phyloP scores from a whole-genome alignment of 1,140 invertebrate genomes.

The Pseudomyrmex sp. region DNA sequence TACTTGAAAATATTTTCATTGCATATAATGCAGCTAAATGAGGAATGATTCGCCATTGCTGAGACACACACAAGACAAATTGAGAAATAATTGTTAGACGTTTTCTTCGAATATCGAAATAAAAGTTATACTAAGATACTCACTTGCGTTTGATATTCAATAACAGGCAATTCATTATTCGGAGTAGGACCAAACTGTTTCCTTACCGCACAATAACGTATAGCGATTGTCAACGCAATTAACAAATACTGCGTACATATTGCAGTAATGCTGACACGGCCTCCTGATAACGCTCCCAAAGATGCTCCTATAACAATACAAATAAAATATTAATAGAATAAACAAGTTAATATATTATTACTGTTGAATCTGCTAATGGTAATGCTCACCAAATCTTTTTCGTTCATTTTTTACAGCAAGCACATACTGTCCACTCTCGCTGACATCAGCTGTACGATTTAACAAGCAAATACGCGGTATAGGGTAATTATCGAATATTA shows the following conservation, averaged over 20 bases:
- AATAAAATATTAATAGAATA: slow-evolving; percentile 7
- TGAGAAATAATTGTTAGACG: background rate
- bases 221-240: slow-evolving; percentile 92
- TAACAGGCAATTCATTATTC: slow-evolving; percentile 90
- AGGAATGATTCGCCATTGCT: slow-evolving; percentile 97
- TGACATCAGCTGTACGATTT: slow-evolving; percentile 95
- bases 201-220: slow-evolving; percentile 95
- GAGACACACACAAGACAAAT: slow-evolving; percentile 43
- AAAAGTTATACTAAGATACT: background rate
- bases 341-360: background rate
- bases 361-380: background rate
- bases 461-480: slow-evolving; percentile 93
- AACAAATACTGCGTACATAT: slow-evolving; percentile 91
- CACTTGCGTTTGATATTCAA: slow-evolving; percentile 95
- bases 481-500: slow-evolving; percentile 94
- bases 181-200: slow-evolving; percentile 94
- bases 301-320: slow-evolving; percentile 87
- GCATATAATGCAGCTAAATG: slow-evolving; percentile 94
- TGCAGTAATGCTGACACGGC: slow-evolving; percentile 90
- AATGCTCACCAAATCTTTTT: slow-evolving; percentile 88
- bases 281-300: slow-evolving; percentile 94
- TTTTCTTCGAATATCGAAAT: background rate
- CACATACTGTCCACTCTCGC: slow-evolving; percentile 92
- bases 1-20: slow-evolving; percentile 89
- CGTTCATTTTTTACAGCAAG: slow-evolving; percentile 91